Evolutionary conservation across 2,113 vertebrate genomes (phyloP), one percentile per base, ranked within the genome.

Genomic region (Nettapus auritus): DNA sequence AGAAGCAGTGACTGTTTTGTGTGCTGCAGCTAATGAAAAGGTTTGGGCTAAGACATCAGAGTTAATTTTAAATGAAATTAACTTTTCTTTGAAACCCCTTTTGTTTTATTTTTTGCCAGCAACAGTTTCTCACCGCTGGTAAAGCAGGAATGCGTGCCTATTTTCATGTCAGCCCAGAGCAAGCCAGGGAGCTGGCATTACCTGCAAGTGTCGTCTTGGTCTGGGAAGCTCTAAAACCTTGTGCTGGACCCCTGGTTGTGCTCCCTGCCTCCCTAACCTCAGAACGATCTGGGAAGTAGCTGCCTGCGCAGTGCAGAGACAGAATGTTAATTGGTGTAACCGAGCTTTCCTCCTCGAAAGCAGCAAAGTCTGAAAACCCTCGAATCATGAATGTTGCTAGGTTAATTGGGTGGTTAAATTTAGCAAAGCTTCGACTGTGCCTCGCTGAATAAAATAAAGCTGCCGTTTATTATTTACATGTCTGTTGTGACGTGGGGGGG

Each of bases 331-430:
- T 89, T 88, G 85, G 66, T 76, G 52, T 64, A 93, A 86, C 34
- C 46, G 81, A 82, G 80, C 86, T 87, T 93, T 94, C 70, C 48
- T 88, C 33, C 74, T 96, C 0, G 0, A 64, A 95, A 91, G 82
- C 46, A 90, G 74, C 64, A 52, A 96, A 88, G 80, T 91, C 79
- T 71, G 52, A 88, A 93, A 96, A 87, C 69, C 91, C 60, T 69
- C n/a, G 79, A 85, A 86, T 86, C 64, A 20, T 84, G 68, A 44
- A 38, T 71, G 73, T 88, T 94, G 46, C 66, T 80, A 55, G 70
- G 86, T 85, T 96, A 96, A 94, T 96, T 97, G 86, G 64, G 34
- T 95, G 66, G 86, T 90, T 95, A 95, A 77, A 94, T 94, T 96
- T 94, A 94, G 86, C 53, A 82, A 63, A 89, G 21, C 38, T 50